Base-by-base conservation (phyloP, 1,140 invertebrate genomes). In the Potamilus streckersoni region DNA sequence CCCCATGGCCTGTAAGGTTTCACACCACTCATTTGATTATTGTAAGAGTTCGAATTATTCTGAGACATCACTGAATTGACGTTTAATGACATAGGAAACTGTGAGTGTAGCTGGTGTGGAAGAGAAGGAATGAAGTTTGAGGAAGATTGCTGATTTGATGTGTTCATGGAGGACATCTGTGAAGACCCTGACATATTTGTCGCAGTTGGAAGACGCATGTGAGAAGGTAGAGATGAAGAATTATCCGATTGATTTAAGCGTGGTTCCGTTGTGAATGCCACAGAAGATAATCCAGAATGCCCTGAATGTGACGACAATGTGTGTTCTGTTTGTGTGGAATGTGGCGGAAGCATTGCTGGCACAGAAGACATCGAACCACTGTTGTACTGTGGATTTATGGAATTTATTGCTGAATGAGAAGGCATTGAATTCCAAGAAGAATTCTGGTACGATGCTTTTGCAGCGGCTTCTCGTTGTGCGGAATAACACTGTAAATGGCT, bases 1-100 rank as follows among this genome's bases (percentile, higher is more conserved):
- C 97, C 97, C 97, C 97, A 98, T 2, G 97, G 97, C 80, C 97
- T 90, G 87, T 98, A 98, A 0, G 96, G 97, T 85, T 98, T 94
- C 80, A 93, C 91, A 11, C 79, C 74, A 27, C 71, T 71, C 23
- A 77, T 60, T 60, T 81, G 74, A 60, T 75, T 73, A 38, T 82
- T 81, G 73, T 82, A 83, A 49, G 79, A 73, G 60, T 80, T 81
- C 0, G 77, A n/a, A 11, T 79, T 82, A 31, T 82, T 83, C 70
- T 84, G 82, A n/a, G 85, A 84, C 85, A 87, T 85, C 83, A 86
- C 85, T 23, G 85, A 81, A 78, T 86, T 86, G 74, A 85, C 79
- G 58, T 83, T 84, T 13, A 86, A 82, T 49, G 38, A 49, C 65
- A 87, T 80, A 73, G 90, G 90, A 75, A 90, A 90, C 76, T 89